phyloP scores from a whole-genome alignment of 1,140 invertebrate genomes.

The Pentalonia nigronervosa region DNA sequence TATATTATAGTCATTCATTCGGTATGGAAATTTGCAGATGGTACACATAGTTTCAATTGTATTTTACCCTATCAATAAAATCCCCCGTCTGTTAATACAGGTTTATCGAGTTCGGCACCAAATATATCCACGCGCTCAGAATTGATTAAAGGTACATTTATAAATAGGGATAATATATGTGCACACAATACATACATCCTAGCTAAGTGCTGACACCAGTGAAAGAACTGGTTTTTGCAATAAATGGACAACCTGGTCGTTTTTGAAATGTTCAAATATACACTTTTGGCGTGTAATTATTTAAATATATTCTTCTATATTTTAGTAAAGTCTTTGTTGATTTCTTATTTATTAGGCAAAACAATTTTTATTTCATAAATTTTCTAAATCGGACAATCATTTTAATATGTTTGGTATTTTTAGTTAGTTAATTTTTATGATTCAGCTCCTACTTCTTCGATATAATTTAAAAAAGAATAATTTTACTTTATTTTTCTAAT shows the following conservation, averaged over 20 bases:
- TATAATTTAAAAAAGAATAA: background rate
- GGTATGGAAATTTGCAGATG: constrained; percentile 23
- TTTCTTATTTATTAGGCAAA: background rate
- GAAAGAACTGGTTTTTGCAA: background rate
- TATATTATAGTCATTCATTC: background rate
- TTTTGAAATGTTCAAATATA: background rate
- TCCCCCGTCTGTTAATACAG: constrained; percentile 26
- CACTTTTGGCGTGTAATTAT: background rate
- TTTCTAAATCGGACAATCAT: background rate
- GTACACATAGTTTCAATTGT: constrained; percentile 11
- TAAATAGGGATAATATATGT: background rate
- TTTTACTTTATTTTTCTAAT: no score
- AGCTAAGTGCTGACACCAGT: no score
- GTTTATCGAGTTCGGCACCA: constrained; percentile 44
- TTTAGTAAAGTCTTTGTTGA: background rate
- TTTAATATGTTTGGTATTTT: background rate
- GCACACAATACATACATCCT: background rate
- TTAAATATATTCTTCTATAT: background rate
- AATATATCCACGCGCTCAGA: constrained; percentile 38
- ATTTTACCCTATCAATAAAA: constrained; percentile 38
- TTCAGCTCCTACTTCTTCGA: background rate
- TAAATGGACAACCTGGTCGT: background rate
- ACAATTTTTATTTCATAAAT: background rate
- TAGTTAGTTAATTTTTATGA: background rate
- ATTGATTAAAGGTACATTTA: constrained; percentile 17